phyloP scores from a whole-genome alignment of 2,888 invertebrate genomes.

The Selenia dentaria region DNA sequence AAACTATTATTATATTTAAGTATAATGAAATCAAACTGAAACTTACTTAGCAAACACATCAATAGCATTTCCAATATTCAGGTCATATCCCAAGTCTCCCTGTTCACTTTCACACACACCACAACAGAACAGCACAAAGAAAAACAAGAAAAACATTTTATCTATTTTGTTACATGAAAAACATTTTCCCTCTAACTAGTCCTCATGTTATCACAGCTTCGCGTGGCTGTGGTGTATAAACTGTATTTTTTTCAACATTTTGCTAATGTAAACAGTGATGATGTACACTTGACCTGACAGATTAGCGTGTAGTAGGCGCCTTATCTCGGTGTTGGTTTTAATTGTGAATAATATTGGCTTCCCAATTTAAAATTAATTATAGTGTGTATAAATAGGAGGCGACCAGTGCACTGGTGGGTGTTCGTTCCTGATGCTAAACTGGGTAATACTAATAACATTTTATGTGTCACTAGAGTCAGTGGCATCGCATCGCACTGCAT shows the following conservation, averaged over 20 bases:
- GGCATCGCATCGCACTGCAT: no score
- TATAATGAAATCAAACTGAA: no score
- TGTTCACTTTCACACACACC: constrained; percentile 57
- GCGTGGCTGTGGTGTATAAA: constrained; percentile 52
- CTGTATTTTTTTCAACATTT: constrained; percentile 76
- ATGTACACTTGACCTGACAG: constrained; percentile 76
- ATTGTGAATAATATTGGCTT: constrained; percentile 30
- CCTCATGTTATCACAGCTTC: constrained; percentile 35
- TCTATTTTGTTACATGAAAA: constrained; percentile 12
- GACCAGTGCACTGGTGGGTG: no score
- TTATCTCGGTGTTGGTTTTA: constrained; percentile 18
- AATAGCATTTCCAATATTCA: constrained; percentile 73
- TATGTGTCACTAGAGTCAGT: no score
- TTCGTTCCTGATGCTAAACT: no score
- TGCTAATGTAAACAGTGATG: constrained; percentile 67
- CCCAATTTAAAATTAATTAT: constrained; percentile 4
- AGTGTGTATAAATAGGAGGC: not conserved
- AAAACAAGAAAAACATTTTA: constrained; percentile 47
- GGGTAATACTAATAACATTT: no score
- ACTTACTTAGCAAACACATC: constrained; percentile 80
- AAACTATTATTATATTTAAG: no score
- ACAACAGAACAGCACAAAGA: constrained; percentile 50
- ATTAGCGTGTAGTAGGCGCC: constrained; percentile 54
- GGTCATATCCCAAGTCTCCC: constrained; percentile 63
- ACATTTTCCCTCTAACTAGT: constrained; percentile 30